Evolutionary conservation across 2,797 vertebrate genomes (phyloP).

Genomic region (Halcyon badia): DNA sequence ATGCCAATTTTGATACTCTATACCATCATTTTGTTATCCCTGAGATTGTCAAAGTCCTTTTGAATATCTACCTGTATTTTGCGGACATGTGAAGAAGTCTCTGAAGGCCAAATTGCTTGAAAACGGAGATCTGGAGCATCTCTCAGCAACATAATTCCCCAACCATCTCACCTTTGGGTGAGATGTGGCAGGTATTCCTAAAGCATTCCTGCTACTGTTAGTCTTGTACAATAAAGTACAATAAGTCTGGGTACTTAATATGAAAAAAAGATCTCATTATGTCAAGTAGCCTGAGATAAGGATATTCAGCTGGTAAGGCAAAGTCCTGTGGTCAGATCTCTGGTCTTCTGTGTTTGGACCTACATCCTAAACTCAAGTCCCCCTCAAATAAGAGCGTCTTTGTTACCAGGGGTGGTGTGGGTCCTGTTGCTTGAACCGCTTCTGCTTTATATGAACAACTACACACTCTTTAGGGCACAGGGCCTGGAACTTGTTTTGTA

Average conservation of each 20-base stretch:
- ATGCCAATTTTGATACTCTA: background rate
- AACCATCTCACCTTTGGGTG: background rate
- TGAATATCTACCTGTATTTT: background rate
- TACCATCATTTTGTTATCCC: background rate
- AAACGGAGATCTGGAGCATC: background rate
- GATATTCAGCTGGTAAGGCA: background rate
- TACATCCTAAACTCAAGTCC: background rate
- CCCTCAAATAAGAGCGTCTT: background rate
- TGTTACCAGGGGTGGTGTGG: background rate
- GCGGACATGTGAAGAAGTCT: background rate
- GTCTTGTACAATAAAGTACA: background rate
- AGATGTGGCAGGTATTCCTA: background rate
- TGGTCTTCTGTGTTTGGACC: background rate
- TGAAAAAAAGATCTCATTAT: background rate
- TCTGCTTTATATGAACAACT: background rate
- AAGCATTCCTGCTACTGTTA: background rate
- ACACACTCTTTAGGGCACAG: background rate
- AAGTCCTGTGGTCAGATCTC: background rate
- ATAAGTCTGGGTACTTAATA: background rate
- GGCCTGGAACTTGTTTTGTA: background rate
- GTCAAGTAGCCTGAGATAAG: background rate
- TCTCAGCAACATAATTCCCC: background rate
- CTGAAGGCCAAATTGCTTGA: background rate
- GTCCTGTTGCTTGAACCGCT: background rate
- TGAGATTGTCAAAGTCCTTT: background rate